phyloP scores from a whole-genome alignment of 1,140 invertebrate species.

The Drosophila gunungcola region DNA sequence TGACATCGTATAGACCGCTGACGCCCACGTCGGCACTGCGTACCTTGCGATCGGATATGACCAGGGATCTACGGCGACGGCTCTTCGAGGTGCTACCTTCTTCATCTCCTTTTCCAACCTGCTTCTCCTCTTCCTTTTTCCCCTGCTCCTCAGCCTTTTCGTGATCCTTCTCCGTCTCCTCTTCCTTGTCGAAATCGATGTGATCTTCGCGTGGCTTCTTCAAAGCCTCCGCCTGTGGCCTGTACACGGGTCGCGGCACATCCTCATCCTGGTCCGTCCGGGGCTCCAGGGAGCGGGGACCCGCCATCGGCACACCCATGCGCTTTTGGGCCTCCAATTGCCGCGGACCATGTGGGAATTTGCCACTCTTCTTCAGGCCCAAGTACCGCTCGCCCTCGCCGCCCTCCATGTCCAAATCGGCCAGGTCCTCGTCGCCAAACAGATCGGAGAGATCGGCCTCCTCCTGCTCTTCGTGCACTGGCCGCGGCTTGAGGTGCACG shows the following conservation, averaged over 20 bases:
- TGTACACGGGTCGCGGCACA: conserved; percentile 71
- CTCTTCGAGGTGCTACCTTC: conserved; percentile 9
- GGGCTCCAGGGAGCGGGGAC: conserved; percentile 86
- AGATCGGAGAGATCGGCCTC: conserved; percentile 76
- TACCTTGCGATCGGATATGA: conserved; percentile 89
- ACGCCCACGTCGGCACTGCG: conserved; percentile 94
- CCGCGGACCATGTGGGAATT: conserved; percentile 93
- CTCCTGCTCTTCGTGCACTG: conserved; percentile 80
- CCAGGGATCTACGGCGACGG: conserved; percentile 87
- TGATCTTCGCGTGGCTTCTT: conserved; percentile 70
- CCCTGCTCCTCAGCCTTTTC: conserved; percentile 23
- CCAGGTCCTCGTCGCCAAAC: conserved; percentile 76
- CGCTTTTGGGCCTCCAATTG: conserved; percentile 87
- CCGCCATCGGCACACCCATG: conserved; percentile 86
- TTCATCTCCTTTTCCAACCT: conserved; percentile 4
- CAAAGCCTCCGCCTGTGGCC: conserved; percentile 72
- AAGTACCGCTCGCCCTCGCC: conserved; percentile 74
- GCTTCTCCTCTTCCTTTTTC: conserved; percentile 27
- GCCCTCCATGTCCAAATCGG: conserved; percentile 65
- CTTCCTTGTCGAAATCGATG: conserved; percentile 73
- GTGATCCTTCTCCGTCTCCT: conserved; percentile 12
- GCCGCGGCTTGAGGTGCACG: conserved; percentile 68
- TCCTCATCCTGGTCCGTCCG: conserved; percentile 18
- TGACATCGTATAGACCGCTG: conserved; percentile 94
- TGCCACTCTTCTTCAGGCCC: conserved; percentile 86